Conservation (phyloP, 2,113 vertebrate genomes). For the Xyliphius kryptos region DNA sequence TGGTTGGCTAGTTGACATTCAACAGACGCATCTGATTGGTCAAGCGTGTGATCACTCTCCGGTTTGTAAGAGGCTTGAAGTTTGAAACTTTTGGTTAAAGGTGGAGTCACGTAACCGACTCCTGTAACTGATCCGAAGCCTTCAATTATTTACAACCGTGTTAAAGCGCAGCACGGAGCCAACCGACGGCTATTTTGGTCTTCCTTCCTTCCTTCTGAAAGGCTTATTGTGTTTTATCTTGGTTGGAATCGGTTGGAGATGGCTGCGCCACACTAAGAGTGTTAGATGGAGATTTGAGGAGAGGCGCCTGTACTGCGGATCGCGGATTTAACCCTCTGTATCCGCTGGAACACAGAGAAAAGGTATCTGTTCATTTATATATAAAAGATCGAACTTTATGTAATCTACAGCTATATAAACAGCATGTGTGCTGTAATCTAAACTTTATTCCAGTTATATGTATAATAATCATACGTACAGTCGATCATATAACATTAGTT, state of each 20-base stretch:
- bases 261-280: slow-evolving; percentile 1
- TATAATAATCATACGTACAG: too few relatives aligned
- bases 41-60: neutral
- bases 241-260: slow-evolving; percentile 18
- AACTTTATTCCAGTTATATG: neutral
- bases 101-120: neutral
- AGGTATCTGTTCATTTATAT: neutral
- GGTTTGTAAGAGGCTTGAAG: neutral
- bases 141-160: slow-evolving; percentile 66
- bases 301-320: neutral
- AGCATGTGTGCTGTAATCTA: neutral
- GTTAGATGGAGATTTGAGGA: slow-evolving; percentile 26
- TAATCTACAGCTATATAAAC: neutral
- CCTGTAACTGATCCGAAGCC: slow-evolving; percentile 20
- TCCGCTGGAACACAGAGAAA: neutral
- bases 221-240: neutral
- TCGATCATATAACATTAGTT: too few relatives aligned
- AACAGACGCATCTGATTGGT: neutral
- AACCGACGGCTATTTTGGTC: too few relatives aligned
- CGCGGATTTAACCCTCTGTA: slow-evolving; percentile 1
- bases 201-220: neutral
- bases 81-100: neutral
- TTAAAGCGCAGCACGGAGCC: slow-evolving; percentile 32
- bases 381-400: neutral
- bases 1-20: neutral